Evolutionary conservation across 2,888 invertebrate species (phyloP), one percentile per base, ranked within the genome.

Genomic region (Pseudococcus longispinus): DNA sequence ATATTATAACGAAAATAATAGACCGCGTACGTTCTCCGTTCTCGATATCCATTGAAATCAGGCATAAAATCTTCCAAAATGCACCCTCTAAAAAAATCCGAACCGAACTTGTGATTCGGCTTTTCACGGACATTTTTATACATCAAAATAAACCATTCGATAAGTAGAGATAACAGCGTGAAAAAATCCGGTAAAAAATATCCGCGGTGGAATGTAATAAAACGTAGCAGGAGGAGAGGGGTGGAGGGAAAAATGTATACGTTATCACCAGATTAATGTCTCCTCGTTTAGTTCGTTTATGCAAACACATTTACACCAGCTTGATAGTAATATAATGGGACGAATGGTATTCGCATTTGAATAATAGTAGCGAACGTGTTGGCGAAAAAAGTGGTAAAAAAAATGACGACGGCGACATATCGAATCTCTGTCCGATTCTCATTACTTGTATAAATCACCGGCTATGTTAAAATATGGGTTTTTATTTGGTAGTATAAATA

Each of bases 271-370:
- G 74, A 74, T 74, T 74, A 74, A 74, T 74, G 74, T 74, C 74
- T 74, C 74, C 74, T 74, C 74, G 74, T 74, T 74, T 74, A 15
- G 32, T 74, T 32, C 26, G 74, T 74, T 37, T 74, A 74, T 74
- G 74, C 74, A 74, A 74, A 29, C 70, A 74, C 74, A 74, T 74
- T 74, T 32, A 74, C 74, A 70, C 70, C 70, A 70, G 74, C 74
- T 74, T 32, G 32, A 74, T 29, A 29, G 37, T 74, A 74, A 74
- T 74, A 37, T 23, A 74, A 74, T 74, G 74, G 74, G 26, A 70
- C 70, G 70, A 70, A 29, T 29, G 70, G 70, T 70, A 70, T 70
- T 51, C 51, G 51, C 51, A 51, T 51, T 74, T 74, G 74, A 74
- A 74, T 74, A 74, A 74, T 74, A 65, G 65, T 26, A 9, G 23